Conservation (phyloP, 2,888 invertebrate genomes). For the Aphelenchoides bicaudatus region DNA sequence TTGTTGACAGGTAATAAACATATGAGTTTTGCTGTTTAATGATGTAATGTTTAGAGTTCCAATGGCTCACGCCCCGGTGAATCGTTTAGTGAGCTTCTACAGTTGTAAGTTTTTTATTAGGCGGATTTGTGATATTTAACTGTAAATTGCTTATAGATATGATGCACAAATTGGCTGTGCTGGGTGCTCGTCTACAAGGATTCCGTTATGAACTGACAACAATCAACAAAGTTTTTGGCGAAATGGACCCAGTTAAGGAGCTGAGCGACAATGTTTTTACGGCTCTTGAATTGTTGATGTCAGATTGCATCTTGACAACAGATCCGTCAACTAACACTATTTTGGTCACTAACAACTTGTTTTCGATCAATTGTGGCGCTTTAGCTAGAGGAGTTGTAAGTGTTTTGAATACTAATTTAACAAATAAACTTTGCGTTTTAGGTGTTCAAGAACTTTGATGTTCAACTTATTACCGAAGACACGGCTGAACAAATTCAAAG, state of each 20-base stretch:
- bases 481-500: constrained; percentile 28
- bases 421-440: too few relatives aligned
- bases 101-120: not conserved
- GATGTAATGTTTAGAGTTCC: too few relatives aligned
- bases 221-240: constrained; percentile 38
- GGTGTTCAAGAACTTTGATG: constrained; percentile 54
- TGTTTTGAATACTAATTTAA: too few relatives aligned
- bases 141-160: constrained; percentile 35
- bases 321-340: constrained; percentile 57
- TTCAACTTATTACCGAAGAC: constrained; percentile 8
- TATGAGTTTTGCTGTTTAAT: too few relatives aligned
- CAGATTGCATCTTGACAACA: constrained; percentile 53
- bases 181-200: constrained; percentile 53
- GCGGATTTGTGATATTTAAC: not conserved
- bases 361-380: constrained; percentile 54
- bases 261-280: constrained; percentile 54
- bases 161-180: constrained; percentile 54
- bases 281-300: constrained; percentile 55
- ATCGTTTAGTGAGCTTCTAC: constrained; percentile 50
- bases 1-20: too few relatives aligned
- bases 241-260: constrained; percentile 48
- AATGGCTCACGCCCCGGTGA: constrained; percentile 37
- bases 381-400: constrained; percentile 53
- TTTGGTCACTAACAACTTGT: constrained; percentile 56
- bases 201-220: constrained; percentile 48